Conservation (phyloP, 2,113 vertebrate species). For the Aviceda subcristata region DNA sequence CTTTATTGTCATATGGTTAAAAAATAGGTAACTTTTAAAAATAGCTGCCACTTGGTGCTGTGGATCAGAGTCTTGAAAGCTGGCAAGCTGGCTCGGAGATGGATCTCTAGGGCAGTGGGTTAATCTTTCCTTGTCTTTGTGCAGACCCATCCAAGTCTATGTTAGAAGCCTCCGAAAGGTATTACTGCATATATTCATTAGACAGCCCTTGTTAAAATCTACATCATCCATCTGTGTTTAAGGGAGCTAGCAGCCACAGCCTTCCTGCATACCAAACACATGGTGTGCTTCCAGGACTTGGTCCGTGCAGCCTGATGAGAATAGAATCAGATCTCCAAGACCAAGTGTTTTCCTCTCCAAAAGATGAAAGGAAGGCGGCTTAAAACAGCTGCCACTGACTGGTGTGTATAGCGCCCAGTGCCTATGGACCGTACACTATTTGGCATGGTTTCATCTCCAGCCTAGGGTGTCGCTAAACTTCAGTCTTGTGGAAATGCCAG, state of each 20-base stretch:
- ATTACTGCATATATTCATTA: background rate
- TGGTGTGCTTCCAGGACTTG: background rate
- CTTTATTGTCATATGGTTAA: background rate
- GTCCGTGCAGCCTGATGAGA: background rate
- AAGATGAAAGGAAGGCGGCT: background rate
- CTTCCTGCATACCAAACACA: background rate
- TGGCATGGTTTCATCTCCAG: background rate
- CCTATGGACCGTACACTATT: rapidly evolving
- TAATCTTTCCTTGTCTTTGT: background rate
- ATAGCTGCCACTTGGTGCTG: background rate
- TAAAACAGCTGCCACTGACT: background rate
- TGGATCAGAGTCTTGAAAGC: background rate
- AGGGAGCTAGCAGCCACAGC: background rate
- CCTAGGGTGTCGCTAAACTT: background rate
- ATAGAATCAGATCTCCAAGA: background rate
- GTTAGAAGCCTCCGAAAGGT: slow-evolving; percentile 8
- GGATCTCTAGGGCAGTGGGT: background rate
- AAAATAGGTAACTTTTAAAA: background rate
- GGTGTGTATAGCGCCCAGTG: background rate
- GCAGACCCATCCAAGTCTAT: background rate
- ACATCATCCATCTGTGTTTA: background rate
- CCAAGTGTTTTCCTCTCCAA: background rate
- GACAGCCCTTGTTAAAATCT: background rate
- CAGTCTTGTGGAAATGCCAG: background rate
- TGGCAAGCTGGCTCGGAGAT: background rate